phyloP scores from a whole-genome alignment of 2,888 invertebrate genomes.

The Platerodrilus igneus region DNA sequence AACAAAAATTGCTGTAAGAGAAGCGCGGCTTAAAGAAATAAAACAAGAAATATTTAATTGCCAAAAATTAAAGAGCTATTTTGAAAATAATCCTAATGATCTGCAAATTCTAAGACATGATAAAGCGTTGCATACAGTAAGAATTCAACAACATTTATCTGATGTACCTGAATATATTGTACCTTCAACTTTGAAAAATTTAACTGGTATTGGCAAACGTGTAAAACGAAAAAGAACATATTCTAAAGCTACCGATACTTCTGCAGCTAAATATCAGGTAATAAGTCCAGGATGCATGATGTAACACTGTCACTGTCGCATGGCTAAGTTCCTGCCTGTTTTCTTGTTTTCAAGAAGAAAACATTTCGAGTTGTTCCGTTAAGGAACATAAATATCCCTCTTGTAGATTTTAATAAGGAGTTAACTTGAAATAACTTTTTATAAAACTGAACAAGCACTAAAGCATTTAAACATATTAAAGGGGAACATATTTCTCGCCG shows the following conservation, averaged over 20 bases:
- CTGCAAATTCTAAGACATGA: conserved; percentile 79
- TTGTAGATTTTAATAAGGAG: no score
- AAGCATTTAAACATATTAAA: no score
- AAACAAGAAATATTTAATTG: conserved; percentile 90
- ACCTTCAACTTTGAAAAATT: conserved; percentile 68
- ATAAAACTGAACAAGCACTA: no score
- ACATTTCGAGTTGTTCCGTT: no score
- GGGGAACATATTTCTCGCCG: no score
- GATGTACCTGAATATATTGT: conserved; percentile 92
- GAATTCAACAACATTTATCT: conserved; percentile 76
- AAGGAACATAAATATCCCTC: no score
- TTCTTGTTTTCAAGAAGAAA: no score
- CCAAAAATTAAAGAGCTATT: conserved; percentile 87
- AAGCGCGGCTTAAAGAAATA: conserved; percentile 93
- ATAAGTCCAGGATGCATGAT: no score
- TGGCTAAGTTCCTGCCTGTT: no score
- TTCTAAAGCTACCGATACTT: conserved; percentile 32
- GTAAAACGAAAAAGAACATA: conserved; percentile 33
- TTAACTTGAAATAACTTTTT: no score
- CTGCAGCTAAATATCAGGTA: conserved; percentile 35
- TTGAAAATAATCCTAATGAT: conserved; percentile 88
- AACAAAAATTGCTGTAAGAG: conserved; percentile 87
- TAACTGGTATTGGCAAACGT: conserved; percentile 50
- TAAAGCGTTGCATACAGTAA: conserved; percentile 79
- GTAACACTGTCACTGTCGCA: no score